These are phyloP conservation scores for Urocyon cinereoargenteus DNA, from an alignment of 2,797 vertebrate species.

Conservation along the genomic window DNA sequence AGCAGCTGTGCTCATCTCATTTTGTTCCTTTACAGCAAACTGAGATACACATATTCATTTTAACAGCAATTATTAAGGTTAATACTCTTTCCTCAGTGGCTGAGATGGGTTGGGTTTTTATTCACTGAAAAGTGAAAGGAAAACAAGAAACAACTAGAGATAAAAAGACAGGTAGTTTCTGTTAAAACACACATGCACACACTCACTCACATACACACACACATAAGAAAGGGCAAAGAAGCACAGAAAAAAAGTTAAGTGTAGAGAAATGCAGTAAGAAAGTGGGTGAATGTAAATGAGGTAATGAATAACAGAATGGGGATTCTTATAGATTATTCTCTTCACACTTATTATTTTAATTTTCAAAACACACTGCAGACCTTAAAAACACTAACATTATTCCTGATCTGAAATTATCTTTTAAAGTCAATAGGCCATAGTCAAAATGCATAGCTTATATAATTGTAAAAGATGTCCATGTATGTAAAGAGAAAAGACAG, in stretches of 20 bases:
- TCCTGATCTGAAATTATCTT: slow-evolving; percentile 5
- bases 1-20: neutral
- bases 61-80: slow-evolving; percentile 31
- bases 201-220: neutral
- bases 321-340: neutral
- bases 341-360: slow-evolving; percentile 37
- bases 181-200: neutral
- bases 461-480: neutral
- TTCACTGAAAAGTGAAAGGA: slow-evolving; percentile 28
- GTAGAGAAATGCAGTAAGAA: neutral
- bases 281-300: slow-evolving; percentile 9
- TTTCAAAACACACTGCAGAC: neutral
- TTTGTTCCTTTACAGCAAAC: slow-evolving; percentile 49
- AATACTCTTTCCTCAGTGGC: neutral
- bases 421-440: slow-evolving; percentile 1
- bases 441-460: slow-evolving; percentile 36
- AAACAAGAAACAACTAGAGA: slow-evolving; percentile 33
- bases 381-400: slow-evolving; percentile 33
- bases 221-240: neutral
- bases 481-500: neutral
- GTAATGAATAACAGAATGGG: neutral
- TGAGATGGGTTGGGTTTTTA: slow-evolving; percentile 30
- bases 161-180: slow-evolving; percentile 13
- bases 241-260: neutral
- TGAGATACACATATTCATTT: neutral